Conservation (phyloP, 2,888 invertebrate species). For the Theodoxus fluviatilis region DNA sequence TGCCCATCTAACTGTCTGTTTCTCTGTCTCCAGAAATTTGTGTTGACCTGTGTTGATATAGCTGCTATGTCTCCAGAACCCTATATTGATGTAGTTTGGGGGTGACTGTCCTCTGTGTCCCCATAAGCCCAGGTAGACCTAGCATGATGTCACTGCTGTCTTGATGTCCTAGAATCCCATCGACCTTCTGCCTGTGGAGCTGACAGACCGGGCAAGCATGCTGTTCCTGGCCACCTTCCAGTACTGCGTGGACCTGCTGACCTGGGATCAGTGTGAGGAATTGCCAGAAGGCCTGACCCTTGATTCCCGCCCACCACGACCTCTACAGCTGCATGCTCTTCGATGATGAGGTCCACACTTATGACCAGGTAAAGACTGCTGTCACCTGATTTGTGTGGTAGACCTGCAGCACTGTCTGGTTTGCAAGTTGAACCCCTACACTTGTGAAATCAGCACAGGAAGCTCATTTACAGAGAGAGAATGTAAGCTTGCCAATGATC, state of each 20-base stretch:
- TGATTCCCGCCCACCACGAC: conserved; percentile 40
- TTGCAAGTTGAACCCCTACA: too few species aligned
- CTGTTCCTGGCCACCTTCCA: conserved; percentile 81
- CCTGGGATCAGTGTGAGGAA: conserved; percentile 64
- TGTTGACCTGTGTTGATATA: too few species aligned
- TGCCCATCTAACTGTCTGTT: too few species aligned
- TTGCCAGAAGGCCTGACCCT: conserved; percentile 53
- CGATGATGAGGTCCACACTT: conserved; percentile 98
- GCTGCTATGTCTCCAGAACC: too few species aligned
- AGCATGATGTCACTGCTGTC: too few species aligned
- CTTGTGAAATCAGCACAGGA: too few species aligned
- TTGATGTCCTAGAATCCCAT: conserved; percentile 47
- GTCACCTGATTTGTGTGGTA: background rate
- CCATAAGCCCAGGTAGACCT: background rate
- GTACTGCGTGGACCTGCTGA: conserved; percentile 84
- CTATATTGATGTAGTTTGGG: too few species aligned
- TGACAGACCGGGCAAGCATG: conserved; percentile 71
- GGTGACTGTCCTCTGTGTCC: too few species aligned
- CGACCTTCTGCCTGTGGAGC: conserved; percentile 54
- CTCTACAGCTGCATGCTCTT: conserved; percentile 90
- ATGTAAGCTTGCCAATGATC: too few species aligned
- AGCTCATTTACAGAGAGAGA: too few species aligned
- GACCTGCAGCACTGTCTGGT: conserved; percentile 51
- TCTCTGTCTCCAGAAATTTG: too few species aligned
- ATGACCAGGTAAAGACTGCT: conserved; percentile 77